A percentile compares a stretch with the other conserved stretches of the same genome.
phyloP scores from a whole-genome alignment of 1,140 invertebrate genomes.

The Drosophila sp. region DNA sequence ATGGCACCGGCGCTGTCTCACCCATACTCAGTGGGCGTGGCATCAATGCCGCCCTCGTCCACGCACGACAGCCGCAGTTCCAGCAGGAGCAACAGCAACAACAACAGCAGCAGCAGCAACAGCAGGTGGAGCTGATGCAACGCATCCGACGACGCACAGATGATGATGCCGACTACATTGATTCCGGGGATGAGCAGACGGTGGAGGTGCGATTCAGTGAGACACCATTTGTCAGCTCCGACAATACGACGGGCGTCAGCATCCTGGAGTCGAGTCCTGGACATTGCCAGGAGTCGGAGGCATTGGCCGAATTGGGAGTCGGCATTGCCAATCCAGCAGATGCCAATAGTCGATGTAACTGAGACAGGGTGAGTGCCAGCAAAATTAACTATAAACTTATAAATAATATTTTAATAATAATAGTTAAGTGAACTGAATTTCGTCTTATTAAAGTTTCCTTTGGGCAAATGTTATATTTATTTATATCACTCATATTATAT shows the following conservation, averaged over 20 bases:
- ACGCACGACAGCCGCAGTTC: conserved; percentile 49
- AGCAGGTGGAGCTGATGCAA: conserved; percentile 57
- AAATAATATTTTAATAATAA: no score
- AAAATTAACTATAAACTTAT: no score
- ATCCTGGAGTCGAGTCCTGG: conserved; percentile 66
- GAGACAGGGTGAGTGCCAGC: conserved; percentile 72
- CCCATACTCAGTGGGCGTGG: conserved; percentile 71
- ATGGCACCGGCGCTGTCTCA: conserved; percentile 71
- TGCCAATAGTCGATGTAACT: conserved; percentile 56
- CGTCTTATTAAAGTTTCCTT: no score
- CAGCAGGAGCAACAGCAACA: conserved; percentile 46
- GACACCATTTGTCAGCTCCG: conserved; percentile 80
- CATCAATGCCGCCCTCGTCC: conserved; percentile 70
- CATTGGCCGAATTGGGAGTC: conserved; percentile 35
- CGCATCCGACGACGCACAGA: conserved; percentile 59
- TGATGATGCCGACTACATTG: conserved; percentile 68
- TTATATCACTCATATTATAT: no score
- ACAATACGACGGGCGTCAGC: conserved; percentile 74
- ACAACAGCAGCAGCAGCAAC: conserved; percentile 32
- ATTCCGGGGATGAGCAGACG: conserved; percentile 80
- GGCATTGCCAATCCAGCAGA: conserved; percentile 31
- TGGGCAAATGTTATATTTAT: no score
- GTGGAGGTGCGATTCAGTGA: conserved; percentile 80
- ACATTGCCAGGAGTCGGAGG: conserved; percentile 40
- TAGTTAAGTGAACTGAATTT: no score